Conservation (phyloP, 1,140 invertebrate species). For the Trichogramma pretiosum region DNA sequence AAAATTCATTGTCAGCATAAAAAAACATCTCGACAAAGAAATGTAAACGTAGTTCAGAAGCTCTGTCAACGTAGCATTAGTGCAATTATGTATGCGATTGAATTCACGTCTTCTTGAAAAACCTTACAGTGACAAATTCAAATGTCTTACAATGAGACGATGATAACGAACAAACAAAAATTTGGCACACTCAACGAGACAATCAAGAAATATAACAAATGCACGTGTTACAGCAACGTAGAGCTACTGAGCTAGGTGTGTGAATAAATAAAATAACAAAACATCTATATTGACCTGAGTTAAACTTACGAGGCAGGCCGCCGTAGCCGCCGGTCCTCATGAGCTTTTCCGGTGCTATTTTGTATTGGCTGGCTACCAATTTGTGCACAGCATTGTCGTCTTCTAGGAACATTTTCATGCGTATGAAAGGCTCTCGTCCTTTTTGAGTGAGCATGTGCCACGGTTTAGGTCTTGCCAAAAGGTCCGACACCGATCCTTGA, state of each 20-base stretch:
- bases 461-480: conserved; percentile 88
- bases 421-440: conserved; percentile 91
- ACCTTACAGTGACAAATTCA: too few species aligned
- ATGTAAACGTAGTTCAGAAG: conserved; percentile 32
- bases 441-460: conserved; percentile 98
- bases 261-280: conserved; percentile 42
- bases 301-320: conserved; percentile 67
- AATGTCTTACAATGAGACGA: too few species aligned
- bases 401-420: conserved; percentile 97
- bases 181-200: too few species aligned
- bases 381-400: conserved; percentile 96
- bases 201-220: too few species aligned
- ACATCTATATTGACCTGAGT: conserved; percentile 47
- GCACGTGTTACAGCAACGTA: neutral
- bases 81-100: too few species aligned
- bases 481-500: conserved; percentile 90
- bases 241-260: conserved; percentile 35
- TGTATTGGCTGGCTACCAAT: conserved; percentile 92
- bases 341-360: conserved; percentile 91
- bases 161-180: too few species aligned
- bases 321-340: conserved; percentile 91
- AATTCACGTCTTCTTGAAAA: too few species aligned
- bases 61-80: conserved; percentile 20
- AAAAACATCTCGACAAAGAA: neutral
- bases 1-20: conserved; percentile 14